phyloP scores from a whole-genome alignment of 1,140 invertebrate species.

The Drosophila navojoa region DNA sequence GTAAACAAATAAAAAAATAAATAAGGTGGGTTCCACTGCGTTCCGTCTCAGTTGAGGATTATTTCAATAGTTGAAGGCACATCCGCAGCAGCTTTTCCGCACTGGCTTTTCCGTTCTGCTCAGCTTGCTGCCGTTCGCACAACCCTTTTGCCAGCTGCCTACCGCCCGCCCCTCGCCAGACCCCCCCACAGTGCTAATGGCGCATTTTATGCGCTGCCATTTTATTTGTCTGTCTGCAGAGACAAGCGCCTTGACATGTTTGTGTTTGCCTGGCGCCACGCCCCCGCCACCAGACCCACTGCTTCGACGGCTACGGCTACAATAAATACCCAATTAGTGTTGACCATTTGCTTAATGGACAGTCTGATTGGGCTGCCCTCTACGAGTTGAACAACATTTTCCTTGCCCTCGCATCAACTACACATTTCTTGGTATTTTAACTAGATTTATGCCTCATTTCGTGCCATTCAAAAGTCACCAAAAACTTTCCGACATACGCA shows the following conservation, averaged over 20 bases:
- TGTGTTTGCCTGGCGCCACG: conserved; percentile 15
- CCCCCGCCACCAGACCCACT: too few relatives aligned
- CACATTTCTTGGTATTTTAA: conserved; percentile 20
- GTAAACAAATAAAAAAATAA: conserved; percentile 27
- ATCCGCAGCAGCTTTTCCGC: conserved; percentile 78
- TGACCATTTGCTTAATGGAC: conserved; percentile 69
- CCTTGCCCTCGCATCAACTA: neutral
- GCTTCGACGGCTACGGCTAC: conserved; percentile 33
- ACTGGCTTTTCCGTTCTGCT: conserved; percentile 22
- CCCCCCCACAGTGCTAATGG: conserved; percentile 64
- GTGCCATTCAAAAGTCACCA: neutral
- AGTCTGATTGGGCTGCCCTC: conserved; percentile 57
- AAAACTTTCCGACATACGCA: neutral
- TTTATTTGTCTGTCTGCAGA: conserved; percentile 63
- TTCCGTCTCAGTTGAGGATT: conserved; percentile 50
- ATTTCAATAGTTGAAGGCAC: conserved; percentile 73
- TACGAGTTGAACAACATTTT: neutral
- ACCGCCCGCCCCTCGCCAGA: too few relatives aligned
- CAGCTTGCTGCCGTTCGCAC: neutral
- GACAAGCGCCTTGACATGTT: conserved; percentile 63
- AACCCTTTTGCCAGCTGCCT: conserved; percentile 20
- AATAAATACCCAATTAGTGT: conserved; percentile 78
- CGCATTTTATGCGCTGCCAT: conserved; percentile 71
- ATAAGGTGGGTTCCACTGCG: conserved; percentile 36
- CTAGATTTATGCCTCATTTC: conserved; percentile 22